Evolutionary conservation across 2,888 invertebrate genomes (phyloP).

Genomic region (Polydesmus complanatus): DNA sequence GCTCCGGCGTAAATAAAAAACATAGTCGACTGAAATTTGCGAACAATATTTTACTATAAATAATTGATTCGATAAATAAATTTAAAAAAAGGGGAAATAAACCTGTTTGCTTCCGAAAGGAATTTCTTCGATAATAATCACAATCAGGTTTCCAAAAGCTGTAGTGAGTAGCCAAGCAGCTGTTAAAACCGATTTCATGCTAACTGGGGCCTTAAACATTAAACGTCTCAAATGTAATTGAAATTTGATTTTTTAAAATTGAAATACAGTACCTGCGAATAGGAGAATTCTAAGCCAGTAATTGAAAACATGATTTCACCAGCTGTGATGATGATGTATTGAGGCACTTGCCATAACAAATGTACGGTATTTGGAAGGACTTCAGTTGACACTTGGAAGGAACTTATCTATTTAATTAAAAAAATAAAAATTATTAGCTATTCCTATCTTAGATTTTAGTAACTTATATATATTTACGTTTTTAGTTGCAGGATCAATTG

Average conservation of each 20-base stretch:
- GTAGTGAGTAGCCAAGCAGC: slow-evolving; percentile 86
- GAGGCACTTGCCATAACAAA: slow-evolving; percentile 76
- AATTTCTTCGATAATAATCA: slow-evolving; percentile 70
- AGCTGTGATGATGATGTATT: slow-evolving; percentile 79
- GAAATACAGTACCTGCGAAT: slow-evolving; percentile 52
- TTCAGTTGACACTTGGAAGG: neutral
- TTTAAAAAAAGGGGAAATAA: neutral
- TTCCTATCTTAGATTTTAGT: no score
- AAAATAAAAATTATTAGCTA: no score
- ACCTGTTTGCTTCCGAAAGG: slow-evolving; percentile 21
- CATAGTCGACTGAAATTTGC: slow-evolving; percentile 67
- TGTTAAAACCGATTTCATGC: slow-evolving; percentile 88
- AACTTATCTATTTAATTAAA: neutral
- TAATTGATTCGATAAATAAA: no score
- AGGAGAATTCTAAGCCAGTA: slow-evolving; percentile 89
- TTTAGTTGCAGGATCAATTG: neutral
- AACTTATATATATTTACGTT: no score
- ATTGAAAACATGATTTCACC: slow-evolving; percentile 94
- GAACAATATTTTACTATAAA: no score
- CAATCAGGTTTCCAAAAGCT: slow-evolving; percentile 84
- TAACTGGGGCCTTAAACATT: slow-evolving; percentile 49
- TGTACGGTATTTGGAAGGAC: slow-evolving; percentile 53
- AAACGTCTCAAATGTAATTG: neutral
- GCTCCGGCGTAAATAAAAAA: slow-evolving; percentile 74
- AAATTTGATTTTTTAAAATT: neutral